These are phyloP conservation scores for Desmophyllum pertusum DNA, from an alignment of 92 coral and sea anemone species.

Conservation along the genomic window DNA sequence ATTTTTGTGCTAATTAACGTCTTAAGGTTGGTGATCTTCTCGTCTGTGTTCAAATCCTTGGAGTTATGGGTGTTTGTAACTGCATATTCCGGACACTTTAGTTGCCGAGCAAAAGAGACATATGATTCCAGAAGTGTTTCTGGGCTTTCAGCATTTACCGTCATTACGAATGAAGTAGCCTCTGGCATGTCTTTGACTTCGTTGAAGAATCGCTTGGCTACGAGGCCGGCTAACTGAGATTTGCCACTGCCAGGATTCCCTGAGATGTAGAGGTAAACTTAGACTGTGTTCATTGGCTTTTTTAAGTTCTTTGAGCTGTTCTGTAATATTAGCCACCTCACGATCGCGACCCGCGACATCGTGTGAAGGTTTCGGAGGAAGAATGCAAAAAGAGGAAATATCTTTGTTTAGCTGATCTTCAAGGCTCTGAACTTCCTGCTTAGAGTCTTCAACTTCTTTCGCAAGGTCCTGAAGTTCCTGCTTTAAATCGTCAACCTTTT, in stretches of 20 bases:
- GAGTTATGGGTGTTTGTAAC: not conserved
- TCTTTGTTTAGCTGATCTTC: constrained; percentile 28
- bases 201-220: not conserved
- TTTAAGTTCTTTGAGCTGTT: not conserved
- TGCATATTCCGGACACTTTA: constrained; percentile 19
- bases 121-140: constrained; percentile 53
- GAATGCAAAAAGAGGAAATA: not conserved
- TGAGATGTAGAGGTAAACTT: constrained; percentile 38
- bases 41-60: constrained; percentile 33
- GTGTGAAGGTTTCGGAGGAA: constrained; percentile 18
- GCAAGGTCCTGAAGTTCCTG: not conserved
- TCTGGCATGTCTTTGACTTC: not conserved
- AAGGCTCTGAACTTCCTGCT: not conserved
- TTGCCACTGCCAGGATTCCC: constrained; percentile 61
- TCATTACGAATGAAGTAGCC: constrained; percentile 32
- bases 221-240: constrained; percentile 31
- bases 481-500: not conserved
- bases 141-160: constrained; percentile 47
- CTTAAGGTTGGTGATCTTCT: constrained; percentile 47
- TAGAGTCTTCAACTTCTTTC: not conserved
- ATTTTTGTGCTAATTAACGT: constrained; percentile 25
- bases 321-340: not conserved
- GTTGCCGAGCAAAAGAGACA: constrained; percentile 46
- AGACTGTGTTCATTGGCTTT: constrained; percentile 10
- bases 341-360: not conserved